Evolutionary conservation across 2,113 vertebrate species (phyloP).

Genomic region (Aptenodytes forsteri): DNA sequence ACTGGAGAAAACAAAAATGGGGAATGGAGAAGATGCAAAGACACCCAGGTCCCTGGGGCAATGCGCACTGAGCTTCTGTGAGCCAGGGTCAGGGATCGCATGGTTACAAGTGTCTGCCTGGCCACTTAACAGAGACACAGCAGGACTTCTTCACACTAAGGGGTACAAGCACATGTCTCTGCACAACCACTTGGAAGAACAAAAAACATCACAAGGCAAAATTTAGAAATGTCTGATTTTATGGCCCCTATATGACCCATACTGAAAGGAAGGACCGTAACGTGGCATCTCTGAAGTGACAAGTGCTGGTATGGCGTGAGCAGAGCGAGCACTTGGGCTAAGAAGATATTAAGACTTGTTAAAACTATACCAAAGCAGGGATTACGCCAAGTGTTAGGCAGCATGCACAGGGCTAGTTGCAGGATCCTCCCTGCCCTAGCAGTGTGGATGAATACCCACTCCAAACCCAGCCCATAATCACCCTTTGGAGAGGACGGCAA

Average conservation of each 20-base stretch:
- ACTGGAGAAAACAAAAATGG: not conserved
- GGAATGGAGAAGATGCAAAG: not conserved
- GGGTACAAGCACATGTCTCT: not conserved
- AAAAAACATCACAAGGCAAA: not conserved
- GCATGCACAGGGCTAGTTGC: accelerated
- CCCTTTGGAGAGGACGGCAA: not conserved
- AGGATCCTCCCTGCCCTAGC: not conserved
- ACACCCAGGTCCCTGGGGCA: not conserved
- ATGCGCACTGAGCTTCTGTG: not conserved
- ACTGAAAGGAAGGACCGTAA: not conserved
- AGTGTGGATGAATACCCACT: accelerated
- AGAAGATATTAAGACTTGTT: not conserved
- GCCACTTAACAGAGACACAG: not conserved
- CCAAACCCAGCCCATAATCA: not conserved
- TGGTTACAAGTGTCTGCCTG: not conserved
- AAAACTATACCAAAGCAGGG: not conserved
- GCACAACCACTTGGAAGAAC: not conserved
- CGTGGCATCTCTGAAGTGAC: accelerated
- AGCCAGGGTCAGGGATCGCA: not conserved
- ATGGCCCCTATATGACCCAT: too few relatives aligned
- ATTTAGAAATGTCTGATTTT: not conserved
- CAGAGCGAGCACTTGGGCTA: not conserved
- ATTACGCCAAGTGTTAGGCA: accelerated
- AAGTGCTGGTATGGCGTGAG: accelerated
- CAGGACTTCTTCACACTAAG: not conserved